Percentiles rank a stretch among this genome's conserved stretches.
phyloP scores from a whole-genome alignment of 1,140 invertebrate species.

The Sminthurides bifidus region DNA sequence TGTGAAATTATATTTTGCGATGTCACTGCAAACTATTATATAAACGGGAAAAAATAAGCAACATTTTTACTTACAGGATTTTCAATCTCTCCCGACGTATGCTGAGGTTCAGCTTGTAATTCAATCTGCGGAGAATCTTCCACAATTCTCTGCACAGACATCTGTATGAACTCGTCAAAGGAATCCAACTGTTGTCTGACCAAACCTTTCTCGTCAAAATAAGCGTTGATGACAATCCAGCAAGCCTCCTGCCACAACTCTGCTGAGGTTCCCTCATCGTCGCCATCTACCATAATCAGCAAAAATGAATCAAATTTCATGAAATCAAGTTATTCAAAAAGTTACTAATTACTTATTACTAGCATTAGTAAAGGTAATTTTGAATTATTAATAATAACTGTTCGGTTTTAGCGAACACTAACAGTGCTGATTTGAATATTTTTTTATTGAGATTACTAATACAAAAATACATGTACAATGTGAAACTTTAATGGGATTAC shows the following conservation, averaged over 20 bases:
- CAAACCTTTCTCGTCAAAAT: slow-evolving; percentile 98
- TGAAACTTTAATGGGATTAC: background rate
- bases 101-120: slow-evolving; percentile 92
- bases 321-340: background rate
- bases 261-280: slow-evolving; percentile 79
- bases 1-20: background rate
- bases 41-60: background rate
- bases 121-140: slow-evolving; percentile 97
- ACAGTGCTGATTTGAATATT: too few species aligned
- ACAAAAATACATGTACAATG: background rate
- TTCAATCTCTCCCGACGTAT: slow-evolving; percentile 82
- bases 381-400: background rate
- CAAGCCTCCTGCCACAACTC: slow-evolving; percentile 99
- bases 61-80: slow-evolving; percentile 53
- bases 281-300: slow-evolving; percentile 46
- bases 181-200: slow-evolving; percentile 97
- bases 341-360: background rate
- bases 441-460: background rate
- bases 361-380: background rate
- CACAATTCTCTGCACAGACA: slow-evolving; percentile 97
- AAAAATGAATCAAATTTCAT: slow-evolving; percentile 1
- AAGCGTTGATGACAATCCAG: slow-evolving; percentile 98
- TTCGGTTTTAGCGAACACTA: background rate
- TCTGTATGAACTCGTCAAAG: slow-evolving; percentile 99
- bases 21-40: background rate